Conservation (phyloP, 2,113 vertebrate species). For the Melanerpes formicivorus region DNA sequence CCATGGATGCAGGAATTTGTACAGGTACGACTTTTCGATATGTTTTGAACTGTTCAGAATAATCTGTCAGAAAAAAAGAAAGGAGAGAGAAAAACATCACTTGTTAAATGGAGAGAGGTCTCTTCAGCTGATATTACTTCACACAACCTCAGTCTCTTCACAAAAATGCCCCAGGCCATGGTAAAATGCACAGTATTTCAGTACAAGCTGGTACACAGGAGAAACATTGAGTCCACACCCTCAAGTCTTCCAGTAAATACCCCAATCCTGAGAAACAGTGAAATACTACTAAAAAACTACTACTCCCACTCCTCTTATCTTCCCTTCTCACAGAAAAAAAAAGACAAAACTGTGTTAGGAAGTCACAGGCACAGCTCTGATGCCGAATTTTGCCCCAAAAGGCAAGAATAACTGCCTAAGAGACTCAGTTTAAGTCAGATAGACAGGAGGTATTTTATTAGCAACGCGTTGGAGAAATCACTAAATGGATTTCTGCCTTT, state of each 20-base stretch:
- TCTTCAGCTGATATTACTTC: neutral
- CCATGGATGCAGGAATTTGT: constrained; percentile 92
- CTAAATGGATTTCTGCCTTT: no score
- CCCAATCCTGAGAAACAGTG: neutral
- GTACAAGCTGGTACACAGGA: neutral
- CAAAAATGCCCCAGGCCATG: neutral
- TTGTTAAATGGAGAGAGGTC: neutral
- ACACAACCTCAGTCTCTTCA: neutral
- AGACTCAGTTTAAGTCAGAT: no score
- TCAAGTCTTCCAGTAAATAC: neutral
- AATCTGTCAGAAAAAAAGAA: constrained; percentile 68
- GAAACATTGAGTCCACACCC: neutral
- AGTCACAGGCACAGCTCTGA: neutral
- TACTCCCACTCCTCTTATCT: neutral
- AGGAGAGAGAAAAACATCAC: neutral
- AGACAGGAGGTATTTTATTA: no score
- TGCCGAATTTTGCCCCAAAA: no score
- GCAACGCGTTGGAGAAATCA: no score
- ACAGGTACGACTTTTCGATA: constrained; percentile 86
- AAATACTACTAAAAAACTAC: neutral
- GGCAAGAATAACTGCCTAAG: no score
- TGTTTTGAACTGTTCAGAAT: constrained; percentile 84
- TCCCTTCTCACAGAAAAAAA: neutral
- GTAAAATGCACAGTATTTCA: neutral
- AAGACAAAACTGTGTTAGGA: neutral